A percentile compares a stretch with the other conserved stretches of the same genome.
Conservation (phyloP, 2,888 invertebrate species). For the Drosophila rellima region DNA sequence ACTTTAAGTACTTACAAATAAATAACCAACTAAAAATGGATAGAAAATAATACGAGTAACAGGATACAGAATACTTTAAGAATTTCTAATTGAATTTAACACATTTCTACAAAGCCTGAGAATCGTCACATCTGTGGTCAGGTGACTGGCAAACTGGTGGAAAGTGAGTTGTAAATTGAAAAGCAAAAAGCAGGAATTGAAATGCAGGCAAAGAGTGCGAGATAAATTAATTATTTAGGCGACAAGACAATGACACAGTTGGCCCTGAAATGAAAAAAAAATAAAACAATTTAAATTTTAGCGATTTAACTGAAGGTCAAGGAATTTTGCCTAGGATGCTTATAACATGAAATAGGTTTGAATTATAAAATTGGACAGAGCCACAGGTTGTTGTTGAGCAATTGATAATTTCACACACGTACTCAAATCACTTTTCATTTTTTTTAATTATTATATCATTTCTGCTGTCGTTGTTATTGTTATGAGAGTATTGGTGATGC, state of each 20-base stretch:
- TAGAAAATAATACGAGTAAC: background rate
- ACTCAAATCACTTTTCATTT: slow-evolving; percentile 65
- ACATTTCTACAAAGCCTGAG: slow-evolving; percentile 30
- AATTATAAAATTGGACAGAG: background rate
- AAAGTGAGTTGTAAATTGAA: slow-evolving; percentile 39
- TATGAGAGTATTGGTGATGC: slow-evolving; percentile 26
- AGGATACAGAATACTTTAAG: slow-evolving; percentile 23
- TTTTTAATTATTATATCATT: slow-evolving; percentile 61
- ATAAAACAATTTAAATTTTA: background rate
- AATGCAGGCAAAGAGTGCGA: slow-evolving; percentile 29
- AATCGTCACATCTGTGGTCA: slow-evolving; percentile 41
- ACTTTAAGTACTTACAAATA: no score
- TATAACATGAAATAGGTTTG: slow-evolving; percentile 2
- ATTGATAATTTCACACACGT: slow-evolving; percentile 64
- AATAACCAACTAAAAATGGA: background rate
- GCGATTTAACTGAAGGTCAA: background rate
- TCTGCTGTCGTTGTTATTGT: slow-evolving; percentile 31
- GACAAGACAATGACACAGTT: slow-evolving; percentile 32
- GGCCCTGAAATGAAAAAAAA: background rate
- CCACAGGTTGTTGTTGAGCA: slow-evolving; percentile 61
- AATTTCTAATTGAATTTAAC: slow-evolving; percentile 22
- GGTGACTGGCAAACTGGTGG: background rate
- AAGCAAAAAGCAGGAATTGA: slow-evolving; percentile 16
- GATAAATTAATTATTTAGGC: slow-evolving; percentile 55
- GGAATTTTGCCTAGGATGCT: background rate